phyloP scores from a whole-genome alignment of 2,113 vertebrate genomes.

The Ardeotis arabs region DNA sequence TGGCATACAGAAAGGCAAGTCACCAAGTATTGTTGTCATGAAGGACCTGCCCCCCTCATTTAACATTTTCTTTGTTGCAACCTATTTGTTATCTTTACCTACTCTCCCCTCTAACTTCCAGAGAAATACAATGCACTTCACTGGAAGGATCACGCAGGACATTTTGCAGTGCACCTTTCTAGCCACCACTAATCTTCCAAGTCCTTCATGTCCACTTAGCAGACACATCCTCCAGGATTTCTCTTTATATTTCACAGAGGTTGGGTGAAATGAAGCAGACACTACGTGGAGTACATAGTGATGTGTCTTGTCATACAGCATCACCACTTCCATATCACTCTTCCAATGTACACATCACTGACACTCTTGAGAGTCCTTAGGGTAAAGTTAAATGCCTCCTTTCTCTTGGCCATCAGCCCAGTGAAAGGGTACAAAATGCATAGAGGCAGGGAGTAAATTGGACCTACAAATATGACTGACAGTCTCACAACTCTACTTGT shows the following conservation, averaged over 20 bases:
- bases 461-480: neutral
- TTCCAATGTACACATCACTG: neutral
- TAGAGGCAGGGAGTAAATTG: neutral
- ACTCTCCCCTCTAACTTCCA: neutral
- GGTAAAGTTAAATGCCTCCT: neutral
- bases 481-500: neutral
- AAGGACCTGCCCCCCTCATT: neutral
- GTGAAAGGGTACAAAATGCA: neutral
- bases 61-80: neutral
- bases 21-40: neutral
- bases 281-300: neutral
- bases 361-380: neutral
- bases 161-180: neutral
- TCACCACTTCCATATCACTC: neutral
- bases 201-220: neutral
- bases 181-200: neutral
- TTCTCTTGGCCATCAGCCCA: neutral
- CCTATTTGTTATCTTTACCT: neutral
- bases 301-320: neutral
- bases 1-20: neutral
- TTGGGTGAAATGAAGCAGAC: neutral
- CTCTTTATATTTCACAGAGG: neutral
- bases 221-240: neutral
- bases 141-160: neutral
- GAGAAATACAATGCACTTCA: neutral